These are phyloP conservation scores for Centropus bengalensis DNA, from an alignment of 2,113 vertebrate species.

Conservation along the genomic window DNA sequence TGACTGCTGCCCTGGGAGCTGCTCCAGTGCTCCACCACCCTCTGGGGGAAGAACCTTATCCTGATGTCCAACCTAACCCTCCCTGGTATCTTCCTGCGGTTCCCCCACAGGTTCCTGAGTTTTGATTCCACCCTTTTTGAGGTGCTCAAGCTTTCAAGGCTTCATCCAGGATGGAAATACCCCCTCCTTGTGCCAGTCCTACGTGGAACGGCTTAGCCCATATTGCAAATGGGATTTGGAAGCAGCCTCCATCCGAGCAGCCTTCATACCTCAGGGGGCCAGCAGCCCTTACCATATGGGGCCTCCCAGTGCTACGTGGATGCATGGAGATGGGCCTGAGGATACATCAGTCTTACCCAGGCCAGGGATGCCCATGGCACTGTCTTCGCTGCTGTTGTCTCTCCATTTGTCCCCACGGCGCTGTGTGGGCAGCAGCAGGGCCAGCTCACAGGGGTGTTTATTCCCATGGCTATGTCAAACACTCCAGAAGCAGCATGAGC, in stretches of 20 bases:
- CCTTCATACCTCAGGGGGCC: not conserved
- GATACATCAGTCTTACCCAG: not conserved
- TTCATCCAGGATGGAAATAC: not conserved
- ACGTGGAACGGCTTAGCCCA: not conserved
- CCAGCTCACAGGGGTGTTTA: not conserved
- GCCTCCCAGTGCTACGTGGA: not conserved
- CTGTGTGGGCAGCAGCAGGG: not conserved
- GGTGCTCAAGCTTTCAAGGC: not conserved
- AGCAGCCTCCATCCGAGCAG: not conserved
- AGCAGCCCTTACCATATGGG: not conserved
- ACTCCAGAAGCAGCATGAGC: not conserved
- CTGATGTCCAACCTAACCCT: too few species aligned
- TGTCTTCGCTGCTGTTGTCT: rapidly evolving
- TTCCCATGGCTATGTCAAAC: not conserved
- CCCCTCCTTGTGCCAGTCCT: not conserved
- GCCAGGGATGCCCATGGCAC: not conserved
- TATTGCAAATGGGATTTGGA: not conserved
- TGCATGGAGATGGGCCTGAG: not conserved
- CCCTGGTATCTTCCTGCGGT: too few species aligned
- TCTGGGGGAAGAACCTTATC: too few species aligned
- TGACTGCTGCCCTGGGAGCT: too few species aligned
- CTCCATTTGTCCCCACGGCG: not conserved
- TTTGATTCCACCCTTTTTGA: not conserved
- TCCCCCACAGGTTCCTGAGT: not conserved
- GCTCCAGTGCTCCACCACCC: too few species aligned